Percentiles rank a stretch among this genome's conserved stretches.
Evolutionary conservation across 2,113 vertebrate genomes (phyloP).

Genomic region (Polypterus senegalus): DNA sequence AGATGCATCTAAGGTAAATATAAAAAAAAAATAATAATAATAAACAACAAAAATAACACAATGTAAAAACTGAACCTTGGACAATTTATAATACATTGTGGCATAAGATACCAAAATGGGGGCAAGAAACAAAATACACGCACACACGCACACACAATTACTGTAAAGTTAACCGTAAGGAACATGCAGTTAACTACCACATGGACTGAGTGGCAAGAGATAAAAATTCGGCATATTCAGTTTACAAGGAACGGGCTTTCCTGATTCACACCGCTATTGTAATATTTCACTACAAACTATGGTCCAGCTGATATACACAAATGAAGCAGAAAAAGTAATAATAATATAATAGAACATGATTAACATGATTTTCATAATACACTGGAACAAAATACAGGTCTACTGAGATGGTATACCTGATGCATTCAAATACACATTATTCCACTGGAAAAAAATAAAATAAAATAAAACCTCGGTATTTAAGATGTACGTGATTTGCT

Average conservation of each 20-base stretch:
- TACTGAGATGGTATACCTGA: too few species aligned
- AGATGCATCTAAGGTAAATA: conserved; percentile 30
- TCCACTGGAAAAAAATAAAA: too few species aligned
- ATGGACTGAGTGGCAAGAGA: too few species aligned
- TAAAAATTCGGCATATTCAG: neutral
- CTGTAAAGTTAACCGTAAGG: neutral
- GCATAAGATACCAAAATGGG: conserved; percentile 33
- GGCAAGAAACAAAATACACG: conserved; percentile 18
- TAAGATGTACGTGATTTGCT: too few species aligned
- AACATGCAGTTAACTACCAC: neutral
- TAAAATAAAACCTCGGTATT: too few species aligned
- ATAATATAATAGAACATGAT: too few species aligned
- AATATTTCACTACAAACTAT: too few species aligned
- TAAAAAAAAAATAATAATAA: conserved; percentile 31
- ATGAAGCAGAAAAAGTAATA: too few species aligned
- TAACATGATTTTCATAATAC: too few species aligned
- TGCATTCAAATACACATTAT: too few species aligned
- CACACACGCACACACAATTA: conserved; percentile 31
- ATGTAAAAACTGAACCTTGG: conserved; percentile 31
- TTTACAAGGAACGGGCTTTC: neutral
- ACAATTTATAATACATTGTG: conserved; percentile 43
- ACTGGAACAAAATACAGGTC: too few species aligned
- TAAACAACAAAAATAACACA: conserved; percentile 31
- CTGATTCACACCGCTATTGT: neutral
- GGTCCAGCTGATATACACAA: too few species aligned